Percentiles rank a stretch among this genome's conserved stretches.
phyloP scores from a whole-genome alignment of 2,888 invertebrate species.

The Pterobdella sp. region DNA sequence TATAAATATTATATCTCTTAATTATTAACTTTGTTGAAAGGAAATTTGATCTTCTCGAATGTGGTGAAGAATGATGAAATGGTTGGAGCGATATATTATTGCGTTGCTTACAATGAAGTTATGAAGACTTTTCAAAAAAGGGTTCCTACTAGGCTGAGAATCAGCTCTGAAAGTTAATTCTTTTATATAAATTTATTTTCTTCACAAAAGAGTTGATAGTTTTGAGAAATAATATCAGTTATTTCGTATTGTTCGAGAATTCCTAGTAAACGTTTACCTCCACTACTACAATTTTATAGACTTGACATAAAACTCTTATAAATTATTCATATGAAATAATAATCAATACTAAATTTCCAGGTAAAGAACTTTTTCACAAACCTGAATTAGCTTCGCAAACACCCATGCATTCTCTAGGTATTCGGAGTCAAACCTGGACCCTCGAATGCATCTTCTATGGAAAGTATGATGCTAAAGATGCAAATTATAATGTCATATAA shows the following conservation, averaged over 20 bases:
- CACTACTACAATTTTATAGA: too few species aligned
- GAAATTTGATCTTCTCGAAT: slow-evolving; percentile 93
- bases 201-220: too few species aligned
- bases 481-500: too few species aligned
- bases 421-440: slow-evolving; percentile 72
- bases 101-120: slow-evolving; percentile 84
- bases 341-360: too few species aligned
- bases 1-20: too few species aligned
- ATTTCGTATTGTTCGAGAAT: too few species aligned
- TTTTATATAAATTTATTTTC: too few species aligned
- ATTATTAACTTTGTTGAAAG: slow-evolving; percentile 54
- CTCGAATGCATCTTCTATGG: slow-evolving; percentile 93
- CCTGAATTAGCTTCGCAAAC: slow-evolving; percentile 36
- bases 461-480: slow-evolving; percentile 76
- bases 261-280: too few species aligned
- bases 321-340: too few species aligned
- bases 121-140: slow-evolving; percentile 49
- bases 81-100: slow-evolving; percentile 75
- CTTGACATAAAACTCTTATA: too few species aligned
- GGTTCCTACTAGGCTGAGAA: slow-evolving; percentile 40
- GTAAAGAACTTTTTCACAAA: slow-evolving; percentile 45
- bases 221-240: too few species aligned
- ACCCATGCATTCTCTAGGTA: slow-evolving; percentile 59
- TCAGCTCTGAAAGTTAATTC: slow-evolving; percentile 39
- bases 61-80: slow-evolving; percentile 75